Conservation (phyloP, 2,797 vertebrate genomes). For the Halcyon smyrnensis region DNA sequence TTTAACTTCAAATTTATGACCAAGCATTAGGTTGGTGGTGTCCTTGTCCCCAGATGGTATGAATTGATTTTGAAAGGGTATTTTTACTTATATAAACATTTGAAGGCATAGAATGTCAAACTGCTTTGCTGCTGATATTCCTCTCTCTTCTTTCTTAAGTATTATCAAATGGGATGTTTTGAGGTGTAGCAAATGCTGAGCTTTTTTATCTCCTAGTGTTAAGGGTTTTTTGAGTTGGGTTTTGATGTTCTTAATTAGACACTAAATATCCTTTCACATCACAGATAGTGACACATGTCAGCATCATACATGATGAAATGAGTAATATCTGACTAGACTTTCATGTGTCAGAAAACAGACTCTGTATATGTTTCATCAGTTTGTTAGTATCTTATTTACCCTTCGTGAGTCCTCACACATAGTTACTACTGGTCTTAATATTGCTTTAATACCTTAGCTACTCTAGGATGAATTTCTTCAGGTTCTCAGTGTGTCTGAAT, state of each 20-base stretch:
- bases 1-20: not conserved
- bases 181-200: not conserved
- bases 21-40: not conserved
- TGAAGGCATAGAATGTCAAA: not conserved
- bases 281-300: not conserved
- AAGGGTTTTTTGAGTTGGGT: not conserved
- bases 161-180: not conserved
- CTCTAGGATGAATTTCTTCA: not conserved
- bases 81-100: not conserved
- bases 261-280: not conserved
- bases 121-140: not conserved
- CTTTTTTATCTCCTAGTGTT: not conserved
- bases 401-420: not conserved
- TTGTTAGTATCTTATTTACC: not conserved
- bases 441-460: not conserved
- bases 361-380: not conserved
- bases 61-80: not conserved
- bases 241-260: not conserved
- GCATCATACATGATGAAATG: not conserved
- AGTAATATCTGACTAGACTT: not conserved
- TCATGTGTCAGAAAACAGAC: not conserved
- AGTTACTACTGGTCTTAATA: not conserved
- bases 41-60: not conserved
- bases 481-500: not conserved
- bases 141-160: not conserved